Evolutionary conservation across 37 sponge, comb jelly and placozoan genomes (phyloP).

Genomic region (Halichondria panicea): DNA sequence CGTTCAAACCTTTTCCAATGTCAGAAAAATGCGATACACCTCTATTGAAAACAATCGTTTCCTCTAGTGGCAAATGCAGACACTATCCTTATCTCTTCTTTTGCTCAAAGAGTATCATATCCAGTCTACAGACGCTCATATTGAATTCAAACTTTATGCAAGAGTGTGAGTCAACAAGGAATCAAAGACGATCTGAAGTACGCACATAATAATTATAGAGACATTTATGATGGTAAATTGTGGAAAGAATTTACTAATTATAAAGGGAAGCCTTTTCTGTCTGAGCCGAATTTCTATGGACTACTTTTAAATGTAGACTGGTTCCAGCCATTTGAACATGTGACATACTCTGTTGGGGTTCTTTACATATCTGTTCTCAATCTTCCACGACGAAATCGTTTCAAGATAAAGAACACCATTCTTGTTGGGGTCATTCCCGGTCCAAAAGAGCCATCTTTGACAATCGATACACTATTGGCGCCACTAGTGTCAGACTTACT

Average conservation of each 20-base stretch:
- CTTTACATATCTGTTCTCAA: slow-evolving; percentile 29
- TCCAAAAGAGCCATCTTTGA: slow-evolving; percentile 26
- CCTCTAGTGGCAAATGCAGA: no score
- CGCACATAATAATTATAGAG: background rate
- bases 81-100: no score
- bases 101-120: no score
- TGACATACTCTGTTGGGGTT: slow-evolving; percentile 26
- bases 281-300: slow-evolving; percentile 15
- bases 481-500: slow-evolving; percentile 28
- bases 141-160: no score
- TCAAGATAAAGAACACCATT: slow-evolving; percentile 8
- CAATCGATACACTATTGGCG: slow-evolving; percentile 11
- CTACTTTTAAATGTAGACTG: slow-evolving; percentile 21
- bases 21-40: no score
- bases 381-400: slow-evolving; percentile 17
- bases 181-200: no score
- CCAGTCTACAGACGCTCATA: no score
- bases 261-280: slow-evolving; percentile 21
- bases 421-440: slow-evolving; percentile 32
- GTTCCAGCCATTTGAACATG: slow-evolving; percentile 21
- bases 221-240: slow-evolving; percentile 37
- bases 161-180: no score
- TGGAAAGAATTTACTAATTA: slow-evolving; percentile 33
- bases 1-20: no score
- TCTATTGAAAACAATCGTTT: no score